Conservation (phyloP, 2,113 vertebrate species). For the Strigops habroptila region DNA sequence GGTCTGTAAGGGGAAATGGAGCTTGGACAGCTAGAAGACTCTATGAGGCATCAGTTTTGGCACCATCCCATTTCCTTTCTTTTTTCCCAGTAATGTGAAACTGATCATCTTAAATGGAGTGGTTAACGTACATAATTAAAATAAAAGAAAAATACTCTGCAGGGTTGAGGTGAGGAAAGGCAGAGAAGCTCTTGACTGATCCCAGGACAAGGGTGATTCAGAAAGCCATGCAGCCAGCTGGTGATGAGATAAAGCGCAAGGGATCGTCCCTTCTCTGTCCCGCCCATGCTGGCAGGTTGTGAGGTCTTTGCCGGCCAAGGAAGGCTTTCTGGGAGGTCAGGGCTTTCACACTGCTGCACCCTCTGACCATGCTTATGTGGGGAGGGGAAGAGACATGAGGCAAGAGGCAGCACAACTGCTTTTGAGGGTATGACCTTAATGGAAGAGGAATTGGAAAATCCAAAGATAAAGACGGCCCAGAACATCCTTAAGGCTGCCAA, state of each 20-base stretch:
- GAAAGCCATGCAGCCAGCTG: not conserved
- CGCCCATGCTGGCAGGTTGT: not conserved
- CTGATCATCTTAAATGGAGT: not conserved
- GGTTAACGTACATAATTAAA: not conserved
- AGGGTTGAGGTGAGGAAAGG: not conserved
- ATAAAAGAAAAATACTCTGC: not conserved
- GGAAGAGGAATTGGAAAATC: slow-evolving; percentile 7
- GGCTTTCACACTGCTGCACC: not conserved
- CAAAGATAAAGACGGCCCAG: slow-evolving; percentile 19
- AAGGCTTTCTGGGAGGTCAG: not conserved
- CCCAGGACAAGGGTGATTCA: fast-evolving
- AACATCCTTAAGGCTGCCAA: slow-evolving; percentile 12
- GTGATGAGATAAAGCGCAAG: not conserved
- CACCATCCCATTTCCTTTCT: slow-evolving; percentile 4
- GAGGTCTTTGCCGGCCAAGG: not conserved
- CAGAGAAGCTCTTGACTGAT: not conserved
- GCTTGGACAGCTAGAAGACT: not conserved
- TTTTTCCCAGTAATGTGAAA: slow-evolving; percentile 9
- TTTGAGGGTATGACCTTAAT: not conserved
- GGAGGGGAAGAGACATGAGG: not conserved
- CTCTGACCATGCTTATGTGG: not conserved
- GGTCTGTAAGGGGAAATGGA: not conserved
- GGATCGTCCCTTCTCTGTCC: not conserved
- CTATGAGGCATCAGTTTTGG: not conserved
- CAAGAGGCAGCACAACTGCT: not conserved